Evolutionary conservation across 2,888 invertebrate genomes (phyloP).

Genomic region (Ypsolopha scabrella): DNA sequence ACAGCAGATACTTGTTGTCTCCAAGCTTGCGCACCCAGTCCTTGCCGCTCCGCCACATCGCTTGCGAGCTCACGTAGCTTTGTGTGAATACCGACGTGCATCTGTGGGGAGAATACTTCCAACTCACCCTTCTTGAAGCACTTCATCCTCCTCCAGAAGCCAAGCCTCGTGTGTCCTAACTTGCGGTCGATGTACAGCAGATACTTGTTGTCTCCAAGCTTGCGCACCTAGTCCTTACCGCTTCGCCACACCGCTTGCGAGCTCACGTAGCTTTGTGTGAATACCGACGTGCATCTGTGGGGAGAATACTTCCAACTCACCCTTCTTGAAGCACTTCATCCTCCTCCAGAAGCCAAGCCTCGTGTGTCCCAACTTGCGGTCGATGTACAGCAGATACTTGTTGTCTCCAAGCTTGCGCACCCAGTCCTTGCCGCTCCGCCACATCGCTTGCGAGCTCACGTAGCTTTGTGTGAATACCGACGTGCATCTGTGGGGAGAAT

Average conservation of each 20-base stretch:
- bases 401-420: slow-evolving; percentile 46
- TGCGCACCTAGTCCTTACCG: slow-evolving; percentile 50
- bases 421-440: slow-evolving; percentile 56
- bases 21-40: slow-evolving; percentile 47
- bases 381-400: slow-evolving; percentile 60
- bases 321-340: slow-evolving; percentile 64
- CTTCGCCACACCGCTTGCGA: slow-evolving; percentile 59
- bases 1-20: slow-evolving; percentile 53
- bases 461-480: slow-evolving; percentile 62
- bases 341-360: slow-evolving; percentile 71
- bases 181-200: slow-evolving; percentile 65
- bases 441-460: slow-evolving; percentile 57
- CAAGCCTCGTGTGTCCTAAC: slow-evolving; percentile 68
- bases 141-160: slow-evolving; percentile 70
- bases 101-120: slow-evolving; percentile 22
- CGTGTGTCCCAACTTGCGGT: slow-evolving; percentile 70
- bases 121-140: slow-evolving; percentile 61
- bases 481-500: slow-evolving; percentile 36
- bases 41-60: slow-evolving; percentile 55
- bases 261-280: slow-evolving; percentile 61
- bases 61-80: slow-evolving; percentile 58
- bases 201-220: slow-evolving; percentile 50
- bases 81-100: slow-evolving; percentile 62
- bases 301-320: slow-evolving; percentile 23
- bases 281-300: slow-evolving; percentile 53